Conservation (phyloP, 37 sponge, comb jelly and placozoan genomes). For the Dysidea cf. avara region DNA sequence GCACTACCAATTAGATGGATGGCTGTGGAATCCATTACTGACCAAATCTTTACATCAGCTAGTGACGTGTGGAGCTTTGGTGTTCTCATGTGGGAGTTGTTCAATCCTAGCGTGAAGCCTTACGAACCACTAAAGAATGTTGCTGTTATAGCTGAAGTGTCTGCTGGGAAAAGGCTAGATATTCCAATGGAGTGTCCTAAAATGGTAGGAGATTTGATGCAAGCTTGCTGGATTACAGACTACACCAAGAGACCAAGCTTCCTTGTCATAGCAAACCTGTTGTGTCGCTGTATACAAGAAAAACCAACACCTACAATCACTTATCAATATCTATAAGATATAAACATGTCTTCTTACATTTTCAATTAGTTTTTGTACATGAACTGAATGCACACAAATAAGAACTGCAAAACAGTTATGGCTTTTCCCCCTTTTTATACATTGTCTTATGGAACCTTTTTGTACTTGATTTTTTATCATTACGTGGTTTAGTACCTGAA, state of each 20-base stretch:
- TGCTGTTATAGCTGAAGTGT: constrained; percentile 5
- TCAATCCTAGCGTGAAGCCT: constrained; percentile 28
- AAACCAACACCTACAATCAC: too few relatives aligned
- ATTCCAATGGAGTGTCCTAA: constrained; percentile 21
- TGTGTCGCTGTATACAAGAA: too few relatives aligned
- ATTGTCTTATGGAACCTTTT: too few relatives aligned
- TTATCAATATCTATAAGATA: too few relatives aligned
- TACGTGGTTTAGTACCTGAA: too few relatives aligned
- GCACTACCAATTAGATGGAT: constrained; percentile 40
- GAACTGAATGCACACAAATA: too few relatives aligned
- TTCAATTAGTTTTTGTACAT: too few relatives aligned
- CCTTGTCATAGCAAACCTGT: constrained; percentile 19
- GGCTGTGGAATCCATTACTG: constrained; percentile 32
- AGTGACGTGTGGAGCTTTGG: constrained; percentile 58
- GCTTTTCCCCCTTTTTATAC: too few relatives aligned
- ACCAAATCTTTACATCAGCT: constrained; percentile 17
- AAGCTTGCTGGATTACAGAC: constrained; percentile 35
- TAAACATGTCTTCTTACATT: too few relatives aligned
- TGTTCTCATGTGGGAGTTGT: too few relatives aligned
- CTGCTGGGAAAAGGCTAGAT: constrained; percentile 1
- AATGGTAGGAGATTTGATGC: constrained; percentile 23
- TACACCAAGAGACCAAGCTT: constrained; percentile 34
- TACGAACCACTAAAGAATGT: background rate
- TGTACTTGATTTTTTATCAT: too few relatives aligned
- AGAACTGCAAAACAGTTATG: too few relatives aligned